A percentile compares a stretch with the other conserved stretches of the same genome.
Evolutionary conservation across 2,888 invertebrate genomes (phyloP).

Genomic region (Phalangium opilio): DNA sequence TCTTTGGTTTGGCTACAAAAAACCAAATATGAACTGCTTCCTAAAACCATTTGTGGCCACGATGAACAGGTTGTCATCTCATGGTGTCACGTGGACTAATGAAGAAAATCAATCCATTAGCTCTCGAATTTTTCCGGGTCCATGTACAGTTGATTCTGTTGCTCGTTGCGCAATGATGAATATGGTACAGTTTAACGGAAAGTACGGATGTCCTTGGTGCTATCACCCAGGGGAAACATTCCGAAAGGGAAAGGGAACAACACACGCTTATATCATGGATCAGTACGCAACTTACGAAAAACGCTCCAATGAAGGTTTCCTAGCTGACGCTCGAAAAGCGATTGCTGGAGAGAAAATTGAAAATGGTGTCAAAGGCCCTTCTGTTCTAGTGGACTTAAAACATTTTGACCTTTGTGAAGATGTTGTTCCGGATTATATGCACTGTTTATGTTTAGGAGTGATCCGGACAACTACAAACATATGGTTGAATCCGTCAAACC

Average conservation of each 20-base stretch:
- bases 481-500: too few species aligned
- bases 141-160: constrained; percentile 6
- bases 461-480: too few species aligned
- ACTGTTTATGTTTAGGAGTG: too few species aligned
- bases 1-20: constrained; percentile 6
- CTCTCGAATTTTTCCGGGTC: constrained; percentile 2
- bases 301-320: too few species aligned
- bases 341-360: too few species aligned
- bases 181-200: constrained; percentile 6
- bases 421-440: too few species aligned
- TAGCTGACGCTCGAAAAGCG: too few species aligned
- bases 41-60: constrained; percentile 2
- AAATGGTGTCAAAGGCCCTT: too few species aligned
- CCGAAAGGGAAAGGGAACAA: background rate
- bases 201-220: constrained; percentile 7
- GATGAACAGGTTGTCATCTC: background rate
- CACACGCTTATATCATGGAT: too few species aligned
- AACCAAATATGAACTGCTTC: constrained; percentile 5
- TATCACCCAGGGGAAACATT: constrained; percentile 6
- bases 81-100: constrained; percentile 2
- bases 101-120: background rate
- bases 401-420: too few species aligned
- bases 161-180: constrained; percentile 7
- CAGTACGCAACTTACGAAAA: too few species aligned
- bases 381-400: too few species aligned